A percentile compares a stretch with the other conserved stretches of the same genome.
phyloP scores from a whole-genome alignment of 2,113 vertebrate genomes.

The Odocoileus virginianus region DNA sequence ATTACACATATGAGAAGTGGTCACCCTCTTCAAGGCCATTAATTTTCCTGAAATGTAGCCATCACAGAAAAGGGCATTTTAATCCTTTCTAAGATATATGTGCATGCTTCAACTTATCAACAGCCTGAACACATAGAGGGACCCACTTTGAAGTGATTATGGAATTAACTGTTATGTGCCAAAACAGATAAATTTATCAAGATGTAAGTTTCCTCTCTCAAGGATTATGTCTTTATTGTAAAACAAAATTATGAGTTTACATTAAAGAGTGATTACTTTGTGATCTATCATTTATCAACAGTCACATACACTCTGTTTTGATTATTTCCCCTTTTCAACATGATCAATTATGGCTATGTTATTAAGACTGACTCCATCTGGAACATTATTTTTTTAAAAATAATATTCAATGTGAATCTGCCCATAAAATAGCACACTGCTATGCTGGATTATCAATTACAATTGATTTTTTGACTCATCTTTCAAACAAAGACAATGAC shows the following conservation, averaged over 20 bases:
- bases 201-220: not conserved
- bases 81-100: not conserved
- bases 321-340: not conserved
- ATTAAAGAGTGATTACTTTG: not conserved
- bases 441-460: not conserved
- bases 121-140: not conserved
- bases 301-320: not conserved
- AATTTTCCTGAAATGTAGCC: not conserved
- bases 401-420: not conserved
- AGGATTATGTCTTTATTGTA: not conserved
- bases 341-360: not conserved
- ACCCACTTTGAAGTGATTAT: not conserved
- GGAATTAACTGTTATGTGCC: not conserved
- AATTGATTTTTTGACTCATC: not conserved
- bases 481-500: constrained; percentile 28
- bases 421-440: not conserved
- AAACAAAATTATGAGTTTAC: not conserved
- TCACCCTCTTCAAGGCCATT: not conserved
- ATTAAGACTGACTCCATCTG: not conserved
- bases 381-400: not conserved
- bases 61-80: not conserved
- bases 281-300: not conserved
- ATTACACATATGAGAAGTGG: not conserved
- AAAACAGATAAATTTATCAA: not conserved
- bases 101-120: not conserved